Conservation (phyloP, 2,888 invertebrate species). For the Elysia crispata region DNA sequence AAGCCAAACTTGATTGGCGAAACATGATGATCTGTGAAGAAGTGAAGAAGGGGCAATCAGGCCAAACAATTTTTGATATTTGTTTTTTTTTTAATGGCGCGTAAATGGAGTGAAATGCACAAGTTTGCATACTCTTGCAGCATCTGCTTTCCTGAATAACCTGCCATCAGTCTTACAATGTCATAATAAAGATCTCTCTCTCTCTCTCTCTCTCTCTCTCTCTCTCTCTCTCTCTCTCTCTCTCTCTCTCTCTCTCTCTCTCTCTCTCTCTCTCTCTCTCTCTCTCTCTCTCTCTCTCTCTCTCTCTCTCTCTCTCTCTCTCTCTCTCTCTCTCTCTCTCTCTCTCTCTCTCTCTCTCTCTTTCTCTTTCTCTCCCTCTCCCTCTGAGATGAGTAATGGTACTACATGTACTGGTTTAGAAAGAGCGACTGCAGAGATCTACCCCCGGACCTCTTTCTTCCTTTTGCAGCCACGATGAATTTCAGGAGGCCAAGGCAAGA, state of each 20-base stretch:
- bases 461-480: too few relatives aligned
- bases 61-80: too few relatives aligned
- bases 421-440: too few relatives aligned
- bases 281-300: slow-evolving; percentile 7
- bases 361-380: neutral
- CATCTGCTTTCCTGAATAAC: neutral
- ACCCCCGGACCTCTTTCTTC: too few relatives aligned
- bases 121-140: neutral
- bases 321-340: neutral
- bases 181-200: neutral
- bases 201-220: neutral
- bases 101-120: neutral
- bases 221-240: slow-evolving; percentile 32
- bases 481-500: too few relatives aligned
- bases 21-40: too few relatives aligned
- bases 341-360: neutral
- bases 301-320: neutral
- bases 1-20: too few relatives aligned
- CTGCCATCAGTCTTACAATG: too few relatives aligned
- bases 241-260: slow-evolving; percentile 32
- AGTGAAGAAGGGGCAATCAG: too few relatives aligned
- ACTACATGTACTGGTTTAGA: neutral
- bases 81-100: too few relatives aligned
- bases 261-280: slow-evolving; percentile 32
- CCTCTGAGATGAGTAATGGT: neutral